Evolutionary conservation across 2,888 invertebrate genomes (phyloP).

Genomic region (Teleogryllus oceanicus): DNA sequence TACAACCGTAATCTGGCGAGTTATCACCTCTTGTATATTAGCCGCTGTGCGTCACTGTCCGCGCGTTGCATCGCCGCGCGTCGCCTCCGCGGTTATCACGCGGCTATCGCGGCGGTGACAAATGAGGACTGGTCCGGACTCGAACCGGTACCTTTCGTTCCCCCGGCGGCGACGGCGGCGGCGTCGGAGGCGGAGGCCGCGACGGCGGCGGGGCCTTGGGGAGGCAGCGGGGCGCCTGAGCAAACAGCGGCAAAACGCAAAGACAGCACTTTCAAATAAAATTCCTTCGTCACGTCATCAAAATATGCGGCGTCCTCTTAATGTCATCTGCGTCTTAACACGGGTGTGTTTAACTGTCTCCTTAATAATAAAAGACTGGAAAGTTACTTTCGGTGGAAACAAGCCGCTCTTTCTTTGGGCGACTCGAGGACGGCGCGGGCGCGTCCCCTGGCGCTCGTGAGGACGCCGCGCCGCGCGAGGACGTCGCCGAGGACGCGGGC

Average conservation of each 20-base stretch:
- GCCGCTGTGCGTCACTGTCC: not conserved
- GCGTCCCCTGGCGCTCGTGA: too few species aligned
- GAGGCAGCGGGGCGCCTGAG: not conserved
- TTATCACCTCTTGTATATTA: not conserved
- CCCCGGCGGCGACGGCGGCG: not conserved
- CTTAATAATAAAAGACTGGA: slow-evolving; percentile 9
- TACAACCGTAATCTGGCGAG: not conserved
- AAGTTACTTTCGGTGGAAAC: not conserved
- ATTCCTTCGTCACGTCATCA: slow-evolving; percentile 18
- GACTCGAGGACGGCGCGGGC: not conserved
- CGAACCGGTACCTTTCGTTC: not conserved
- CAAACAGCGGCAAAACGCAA: slow-evolving; percentile 18
- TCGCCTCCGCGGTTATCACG: not conserved
- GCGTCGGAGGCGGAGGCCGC: not conserved
- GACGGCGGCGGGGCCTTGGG: not conserved
- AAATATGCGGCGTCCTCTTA: slow-evolving; percentile 18
- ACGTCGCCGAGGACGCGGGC: not conserved
- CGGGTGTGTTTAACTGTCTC: slow-evolving; percentile 18
- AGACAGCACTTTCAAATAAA: not conserved
- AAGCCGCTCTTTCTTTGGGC: not conserved
- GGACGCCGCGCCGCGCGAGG: not conserved
- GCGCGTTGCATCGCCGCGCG: not conserved
- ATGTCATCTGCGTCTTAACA: slow-evolving; percentile 18
- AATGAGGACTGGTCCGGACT: not conserved
- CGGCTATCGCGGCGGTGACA: not conserved